Evolutionary conservation across 2,113 vertebrate species (phyloP).

Genomic region (Prochilodus magdalenae): DNA sequence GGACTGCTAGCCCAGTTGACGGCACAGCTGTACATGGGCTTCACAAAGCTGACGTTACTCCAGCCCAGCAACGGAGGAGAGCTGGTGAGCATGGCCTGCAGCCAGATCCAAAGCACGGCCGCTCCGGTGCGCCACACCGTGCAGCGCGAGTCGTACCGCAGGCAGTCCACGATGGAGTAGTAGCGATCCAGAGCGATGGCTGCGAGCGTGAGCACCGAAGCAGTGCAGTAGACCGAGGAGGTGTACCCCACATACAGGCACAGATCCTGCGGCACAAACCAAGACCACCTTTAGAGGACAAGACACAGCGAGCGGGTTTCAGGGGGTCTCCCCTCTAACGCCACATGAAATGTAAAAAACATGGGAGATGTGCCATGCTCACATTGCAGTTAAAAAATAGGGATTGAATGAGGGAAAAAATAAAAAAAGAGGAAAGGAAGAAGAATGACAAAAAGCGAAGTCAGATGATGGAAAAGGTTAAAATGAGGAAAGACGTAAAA

Average conservation of each 20-base stretch:
- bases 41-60: constrained; percentile 75
- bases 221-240: constrained; percentile 83
- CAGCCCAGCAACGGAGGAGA: constrained; percentile 81
- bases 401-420: too few species aligned
- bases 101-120: constrained; percentile 83
- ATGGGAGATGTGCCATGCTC: too few species aligned
- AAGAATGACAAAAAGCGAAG: too few species aligned
- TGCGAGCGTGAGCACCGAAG: constrained; percentile 79
- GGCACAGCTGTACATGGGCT: constrained; percentile 76
- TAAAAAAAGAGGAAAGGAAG: too few species aligned
- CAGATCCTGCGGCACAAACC: constrained; percentile 69
- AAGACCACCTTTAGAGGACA: background rate
- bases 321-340: too few species aligned
- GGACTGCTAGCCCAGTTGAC: constrained; percentile 77
- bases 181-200: constrained; percentile 84
- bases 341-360: too few species aligned
- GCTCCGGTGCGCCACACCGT: constrained; percentile 71
- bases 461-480: constrained; percentile 82
- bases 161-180: constrained; percentile 80
- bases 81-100: constrained; percentile 78
- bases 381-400: constrained; percentile 72
- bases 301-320: too few species aligned
- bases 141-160: constrained; percentile 79
- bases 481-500: constrained; percentile 81
- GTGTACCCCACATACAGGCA: constrained; percentile 82